Evolutionary conservation across 2,888 invertebrate species (phyloP).

Genomic region (Gortyna flavago): DNA sequence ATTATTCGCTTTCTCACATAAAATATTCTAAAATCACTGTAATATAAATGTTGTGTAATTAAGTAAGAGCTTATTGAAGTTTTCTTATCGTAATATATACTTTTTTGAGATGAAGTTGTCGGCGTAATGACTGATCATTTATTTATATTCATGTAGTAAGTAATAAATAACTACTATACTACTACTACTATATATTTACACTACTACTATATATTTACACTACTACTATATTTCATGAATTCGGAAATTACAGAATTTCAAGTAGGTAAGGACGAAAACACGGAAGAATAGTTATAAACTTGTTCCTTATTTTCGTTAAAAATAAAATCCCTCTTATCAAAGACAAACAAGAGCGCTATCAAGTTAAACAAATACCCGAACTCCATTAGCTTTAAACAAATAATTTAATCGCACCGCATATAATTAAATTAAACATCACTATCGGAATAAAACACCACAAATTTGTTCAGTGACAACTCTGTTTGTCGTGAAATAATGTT

Average conservation of each 20-base stretch:
- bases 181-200: too few species aligned
- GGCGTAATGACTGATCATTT: constrained; percentile 46
- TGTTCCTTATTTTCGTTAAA: constrained; percentile 77
- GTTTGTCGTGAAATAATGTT: constrained; percentile 83
- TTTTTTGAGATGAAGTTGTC: constrained; percentile 44
- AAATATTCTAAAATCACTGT: constrained; percentile 50
- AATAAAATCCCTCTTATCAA: constrained; percentile 77
- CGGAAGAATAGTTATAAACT: constrained; percentile 63
- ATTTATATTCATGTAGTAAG: constrained; percentile 28
- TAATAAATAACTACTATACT: too few species aligned
- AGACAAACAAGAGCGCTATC: constrained; percentile 72
- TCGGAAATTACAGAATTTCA: constrained; percentile 28
- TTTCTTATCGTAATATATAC: constrained; percentile 50
- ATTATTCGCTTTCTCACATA: constrained; percentile 49
- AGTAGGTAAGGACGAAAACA: constrained; percentile 46
- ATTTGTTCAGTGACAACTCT: constrained; percentile 84
- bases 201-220: too few species aligned
- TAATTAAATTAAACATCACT: constrained; percentile 84
- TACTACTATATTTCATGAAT: background rate
- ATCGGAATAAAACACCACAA: constrained; percentile 83
- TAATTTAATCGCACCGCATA: constrained; percentile 78
- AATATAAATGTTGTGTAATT: constrained; percentile 52
- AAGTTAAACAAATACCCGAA: constrained; percentile 73
- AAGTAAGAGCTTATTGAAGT: constrained; percentile 50
- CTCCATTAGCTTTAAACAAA: constrained; percentile 78